These are phyloP conservation scores for Mesodorylaimus sp. DNA, from an alignment of 2,888 invertebrate species.

Conservation along the genomic window DNA sequence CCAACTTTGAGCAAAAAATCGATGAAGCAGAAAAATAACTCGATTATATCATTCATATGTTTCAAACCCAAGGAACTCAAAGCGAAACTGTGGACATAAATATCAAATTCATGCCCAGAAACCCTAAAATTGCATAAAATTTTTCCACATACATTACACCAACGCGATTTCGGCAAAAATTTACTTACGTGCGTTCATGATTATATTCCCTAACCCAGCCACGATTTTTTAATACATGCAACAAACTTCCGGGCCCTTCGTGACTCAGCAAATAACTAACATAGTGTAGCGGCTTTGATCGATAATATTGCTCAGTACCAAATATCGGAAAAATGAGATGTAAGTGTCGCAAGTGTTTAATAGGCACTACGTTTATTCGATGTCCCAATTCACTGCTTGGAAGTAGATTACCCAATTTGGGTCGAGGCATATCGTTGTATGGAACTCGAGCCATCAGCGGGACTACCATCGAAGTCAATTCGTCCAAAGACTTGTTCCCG, in stretches of 20 bases:
- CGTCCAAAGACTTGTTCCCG: slow-evolving; percentile 59
- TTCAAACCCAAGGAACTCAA: slow-evolving; percentile 51
- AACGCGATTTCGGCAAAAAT: no score
- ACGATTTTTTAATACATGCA: slow-evolving; percentile 62
- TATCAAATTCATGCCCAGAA: slow-evolving; percentile 68
- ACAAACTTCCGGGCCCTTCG: slow-evolving; percentile 79
- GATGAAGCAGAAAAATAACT: slow-evolving; percentile 51
- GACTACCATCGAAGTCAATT: slow-evolving; percentile 58
- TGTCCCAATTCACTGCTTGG: slow-evolving; percentile 48
- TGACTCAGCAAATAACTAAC: slow-evolving; percentile 72
- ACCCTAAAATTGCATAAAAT: background rate
- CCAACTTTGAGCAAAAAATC: slow-evolving; percentile 54
- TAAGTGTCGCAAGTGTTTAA: slow-evolving; percentile 70
- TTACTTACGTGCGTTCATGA: no score
- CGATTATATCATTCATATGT: slow-evolving; percentile 71
- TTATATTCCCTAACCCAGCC: slow-evolving; percentile 86
- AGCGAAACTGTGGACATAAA: slow-evolving; percentile 64
- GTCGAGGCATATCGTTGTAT: slow-evolving; percentile 52
- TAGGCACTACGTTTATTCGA: slow-evolving; percentile 48
- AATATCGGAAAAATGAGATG: slow-evolving; percentile 74
- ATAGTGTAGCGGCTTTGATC: slow-evolving; percentile 51
- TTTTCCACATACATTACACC: no score
- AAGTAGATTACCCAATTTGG: slow-evolving; percentile 63
- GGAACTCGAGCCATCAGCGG: slow-evolving; percentile 55
- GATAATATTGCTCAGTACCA: slow-evolving; percentile 60